A percentile compares a stretch with the other conserved stretches of the same genome.
Conservation (phyloP, 2,888 invertebrate species). For the Acanthosepion esculentum region DNA sequence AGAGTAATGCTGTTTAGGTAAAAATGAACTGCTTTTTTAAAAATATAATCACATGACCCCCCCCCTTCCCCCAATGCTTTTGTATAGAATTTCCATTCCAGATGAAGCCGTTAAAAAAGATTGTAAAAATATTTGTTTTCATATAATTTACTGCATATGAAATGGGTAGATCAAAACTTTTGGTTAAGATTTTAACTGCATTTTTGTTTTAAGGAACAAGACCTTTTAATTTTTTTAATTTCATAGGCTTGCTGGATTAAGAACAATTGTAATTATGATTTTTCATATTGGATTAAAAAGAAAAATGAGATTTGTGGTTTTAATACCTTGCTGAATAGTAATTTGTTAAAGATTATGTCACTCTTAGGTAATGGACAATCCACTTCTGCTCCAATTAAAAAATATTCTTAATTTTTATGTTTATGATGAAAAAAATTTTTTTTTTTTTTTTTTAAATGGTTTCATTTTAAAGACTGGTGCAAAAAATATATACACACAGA, state of each 20-base stretch:
- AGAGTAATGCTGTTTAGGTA: too few species aligned
- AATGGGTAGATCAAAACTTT: too few species aligned
- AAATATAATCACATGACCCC: too few species aligned
- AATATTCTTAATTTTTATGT: neutral
- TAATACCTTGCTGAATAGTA: neutral
- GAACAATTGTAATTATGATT: neutral
- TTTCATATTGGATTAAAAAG: neutral
- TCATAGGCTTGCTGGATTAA: neutral
- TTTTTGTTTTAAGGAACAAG: neutral
- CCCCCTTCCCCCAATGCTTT: too few species aligned
- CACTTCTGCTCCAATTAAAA: too few species aligned
- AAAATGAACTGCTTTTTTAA: too few species aligned
- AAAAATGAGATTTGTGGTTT: neutral
- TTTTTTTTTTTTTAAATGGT: neutral
- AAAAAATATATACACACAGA: neutral
- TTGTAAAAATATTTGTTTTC: too few species aligned
- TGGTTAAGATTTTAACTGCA: neutral
- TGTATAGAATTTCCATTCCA: too few species aligned
- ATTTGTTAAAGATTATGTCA: neutral
- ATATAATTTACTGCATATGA: too few species aligned
- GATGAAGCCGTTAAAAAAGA: too few species aligned
- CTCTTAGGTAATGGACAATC: neutral
- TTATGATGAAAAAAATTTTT: neutral
- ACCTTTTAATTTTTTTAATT: too few species aligned
- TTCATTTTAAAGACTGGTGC: neutral